Percentiles rank a stretch among this genome's conserved stretches.
Evolutionary conservation across 2,797 vertebrate genomes (phyloP).

Genomic region (Chelmon rostratus): DNA sequence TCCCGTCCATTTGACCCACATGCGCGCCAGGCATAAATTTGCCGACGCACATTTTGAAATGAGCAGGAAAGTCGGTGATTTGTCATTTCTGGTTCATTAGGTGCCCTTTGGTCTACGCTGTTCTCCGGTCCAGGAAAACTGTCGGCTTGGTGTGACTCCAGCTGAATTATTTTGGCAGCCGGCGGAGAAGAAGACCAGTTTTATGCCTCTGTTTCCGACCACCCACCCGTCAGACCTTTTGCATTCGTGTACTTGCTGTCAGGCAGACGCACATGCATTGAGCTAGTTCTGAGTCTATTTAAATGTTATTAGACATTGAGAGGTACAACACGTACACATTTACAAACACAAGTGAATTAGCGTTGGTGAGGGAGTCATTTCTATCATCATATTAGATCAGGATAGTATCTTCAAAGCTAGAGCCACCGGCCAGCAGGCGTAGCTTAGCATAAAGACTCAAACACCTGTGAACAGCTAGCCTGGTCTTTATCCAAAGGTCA

Average conservation of each 20-base stretch:
- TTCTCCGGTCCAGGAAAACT: conserved; percentile 55
- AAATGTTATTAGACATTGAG: not conserved
- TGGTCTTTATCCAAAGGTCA: not conserved
- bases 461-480: not conserved
- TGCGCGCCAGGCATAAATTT: conserved; percentile 27
- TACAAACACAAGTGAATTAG: not conserved
- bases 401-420: not conserved
- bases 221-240: conserved; percentile 48
- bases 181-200: conserved; percentile 50
- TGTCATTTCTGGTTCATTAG: conserved; percentile 66
- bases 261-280: not conserved
- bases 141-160: conserved; percentile 68
- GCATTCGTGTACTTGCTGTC: not conserved
- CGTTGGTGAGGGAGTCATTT: no score
- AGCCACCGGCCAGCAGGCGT: not conserved
- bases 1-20: conserved; percentile 49
- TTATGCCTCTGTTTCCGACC: conserved; percentile 56
- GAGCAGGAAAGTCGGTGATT: conserved; percentile 52
- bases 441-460: not conserved
- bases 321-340: not conserved
- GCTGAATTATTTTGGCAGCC: conserved; percentile 51
- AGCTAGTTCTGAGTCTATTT: conserved; percentile 1
- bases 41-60: conserved; percentile 36
- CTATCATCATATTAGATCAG: no score
- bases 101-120: conserved; percentile 50